Base-by-base conservation (phyloP, 2,113 vertebrate genomes). In the Zosterops pallidus region DNA sequence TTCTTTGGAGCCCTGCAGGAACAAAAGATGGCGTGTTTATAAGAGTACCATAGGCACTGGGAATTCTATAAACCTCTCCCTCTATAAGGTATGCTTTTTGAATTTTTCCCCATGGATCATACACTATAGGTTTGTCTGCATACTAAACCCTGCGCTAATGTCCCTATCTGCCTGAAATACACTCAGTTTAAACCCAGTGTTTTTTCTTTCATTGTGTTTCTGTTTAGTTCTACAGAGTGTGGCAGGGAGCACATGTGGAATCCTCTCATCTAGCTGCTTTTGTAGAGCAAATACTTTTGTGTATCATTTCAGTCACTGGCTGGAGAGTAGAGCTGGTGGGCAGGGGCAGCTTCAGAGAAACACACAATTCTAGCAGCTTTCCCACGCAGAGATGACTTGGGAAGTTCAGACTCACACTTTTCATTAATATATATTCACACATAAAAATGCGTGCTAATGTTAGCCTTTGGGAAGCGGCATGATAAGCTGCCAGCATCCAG, bases 1-100 rank as follows among this genome's bases (percentile, higher is more conserved):
- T 97, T 96, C 95, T 95, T 44, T 95, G 92, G 89, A 97, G 92
- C 72, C 74, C 74, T 28, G 57, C 46, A 78, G 93, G 94, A 96
- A 98, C 94, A 98, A 97, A 97, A 97, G 92, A 77, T 21, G 1
- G 90, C 74, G 42, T 50, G 3, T 97, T 97, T 97, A 93, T 96
- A 76, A 65, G 95, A 94, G 85, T 84, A 72, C 69, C 65, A 47
- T 26, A 60, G 92, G 90, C 96, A 78, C 76, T 86, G 95, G 88
- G 64, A 91, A 89, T 89, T 65, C 68, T 86, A 79, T 83, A 95
- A 86, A 95, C 82, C 74, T 91, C 56, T 52, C 71, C 29, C 46
- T 76, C 60, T 88, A 14, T 83, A 96, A 95, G 92, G 63, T 95
- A 87, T 92, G 53, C 71, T 96, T 11, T 91, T 41, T 65, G 76